These are phyloP conservation scores for Nyctibius grandis DNA, from an alignment of 2,797 vertebrate species.

Conservation along the genomic window DNA sequence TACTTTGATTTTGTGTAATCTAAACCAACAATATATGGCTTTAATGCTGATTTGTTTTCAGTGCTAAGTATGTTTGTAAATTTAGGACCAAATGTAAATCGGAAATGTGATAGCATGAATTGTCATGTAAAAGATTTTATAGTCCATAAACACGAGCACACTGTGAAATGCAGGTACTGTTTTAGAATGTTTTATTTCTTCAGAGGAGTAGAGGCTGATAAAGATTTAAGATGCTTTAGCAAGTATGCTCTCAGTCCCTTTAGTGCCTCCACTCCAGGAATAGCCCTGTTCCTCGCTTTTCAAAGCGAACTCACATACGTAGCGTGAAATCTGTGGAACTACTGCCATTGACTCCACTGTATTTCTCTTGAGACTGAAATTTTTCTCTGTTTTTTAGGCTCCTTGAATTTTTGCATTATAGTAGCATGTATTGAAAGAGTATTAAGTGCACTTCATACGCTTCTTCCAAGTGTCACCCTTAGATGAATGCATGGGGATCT, in stretches of 20 bases:
- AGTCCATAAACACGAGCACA: background rate
- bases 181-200: background rate
- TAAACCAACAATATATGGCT: background rate
- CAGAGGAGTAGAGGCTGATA: background rate
- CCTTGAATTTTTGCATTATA: background rate
- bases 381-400: background rate
- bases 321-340: background rate
- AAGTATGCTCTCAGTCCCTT: background rate
- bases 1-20: conserved; percentile 21
- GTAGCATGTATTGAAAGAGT: background rate
- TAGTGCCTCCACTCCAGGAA: background rate
- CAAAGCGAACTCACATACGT: fast-evolving
- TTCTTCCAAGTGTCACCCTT: background rate
- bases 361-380: background rate
- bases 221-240: background rate
- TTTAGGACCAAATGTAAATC: conserved; percentile 25
- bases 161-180: background rate
- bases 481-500: fast-evolving
- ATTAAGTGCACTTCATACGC: fast-evolving
- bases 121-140: background rate
- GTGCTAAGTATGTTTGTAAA: background rate
- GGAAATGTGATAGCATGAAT: background rate
- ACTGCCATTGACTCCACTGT: background rate
- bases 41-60: conserved; percentile 45
- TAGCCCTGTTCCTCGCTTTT: background rate